Percentiles rank a stretch among this genome's conserved stretches.
phyloP scores from a whole-genome alignment of 2,113 vertebrate genomes.

The Trematomus loennbergii region DNA sequence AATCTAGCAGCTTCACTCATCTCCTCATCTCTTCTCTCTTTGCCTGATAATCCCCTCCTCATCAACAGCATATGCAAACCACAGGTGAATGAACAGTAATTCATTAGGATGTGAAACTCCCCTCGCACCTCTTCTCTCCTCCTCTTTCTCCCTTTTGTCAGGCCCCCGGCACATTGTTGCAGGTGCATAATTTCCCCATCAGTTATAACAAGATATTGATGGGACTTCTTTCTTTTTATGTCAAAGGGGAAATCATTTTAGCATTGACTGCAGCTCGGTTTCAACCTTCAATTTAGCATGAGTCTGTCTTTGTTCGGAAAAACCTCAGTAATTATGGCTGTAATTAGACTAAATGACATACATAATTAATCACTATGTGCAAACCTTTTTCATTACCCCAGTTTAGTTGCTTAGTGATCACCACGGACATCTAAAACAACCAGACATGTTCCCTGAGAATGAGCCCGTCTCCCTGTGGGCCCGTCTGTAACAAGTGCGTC shows the following conservation, averaged over 20 bases:
- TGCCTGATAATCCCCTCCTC: constrained; percentile 71
- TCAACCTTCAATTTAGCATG: constrained; percentile 33
- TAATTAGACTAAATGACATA: constrained; percentile 59
- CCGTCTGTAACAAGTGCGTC: constrained; percentile 41
- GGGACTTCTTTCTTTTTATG: constrained; percentile 17
- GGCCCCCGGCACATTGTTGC: constrained; percentile 20
- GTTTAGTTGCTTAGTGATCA: constrained; percentile 40
- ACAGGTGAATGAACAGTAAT: constrained; percentile 65
- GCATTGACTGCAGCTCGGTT: constrained; percentile 5
- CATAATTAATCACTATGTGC: constrained; percentile 52
- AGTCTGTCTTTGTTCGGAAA: constrained; percentile 7
- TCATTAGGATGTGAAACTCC: constrained; percentile 54
- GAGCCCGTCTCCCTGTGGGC: constrained; percentile 23
- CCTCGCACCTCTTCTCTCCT: constrained; percentile 21
- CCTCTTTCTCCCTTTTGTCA: constrained; percentile 13
- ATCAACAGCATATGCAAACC: constrained; percentile 72
- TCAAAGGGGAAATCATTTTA: constrained; percentile 28
- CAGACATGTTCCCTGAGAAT: constrained; percentile 41
- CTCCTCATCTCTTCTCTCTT: constrained; percentile 63
- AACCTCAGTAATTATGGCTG: constrained; percentile 31
- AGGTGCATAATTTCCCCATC: constrained; percentile 25
- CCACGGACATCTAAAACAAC: constrained; percentile 46
- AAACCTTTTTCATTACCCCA: constrained; percentile 35
- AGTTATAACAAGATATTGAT: constrained; percentile 26
- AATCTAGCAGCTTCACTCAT: constrained; percentile 79